These are phyloP conservation scores for Acrossocheilus fasciatus DNA, from an alignment of 2,797 vertebrate genomes.

Conservation along the genomic window DNA sequence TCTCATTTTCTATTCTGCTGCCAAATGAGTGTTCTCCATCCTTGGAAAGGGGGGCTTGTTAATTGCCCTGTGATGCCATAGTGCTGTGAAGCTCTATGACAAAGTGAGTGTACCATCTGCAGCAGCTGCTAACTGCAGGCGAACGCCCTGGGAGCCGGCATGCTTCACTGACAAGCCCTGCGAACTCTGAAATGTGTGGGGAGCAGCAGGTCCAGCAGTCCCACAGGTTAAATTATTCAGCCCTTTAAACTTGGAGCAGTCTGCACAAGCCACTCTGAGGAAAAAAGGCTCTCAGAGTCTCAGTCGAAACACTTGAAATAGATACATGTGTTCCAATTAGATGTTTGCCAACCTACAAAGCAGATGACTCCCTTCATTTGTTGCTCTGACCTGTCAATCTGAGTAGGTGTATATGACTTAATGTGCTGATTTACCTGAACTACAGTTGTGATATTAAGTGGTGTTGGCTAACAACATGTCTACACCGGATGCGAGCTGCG, in stretches of 20 bases:
- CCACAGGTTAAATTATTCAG: slow-evolving; percentile 79
- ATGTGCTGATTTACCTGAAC: not conserved
- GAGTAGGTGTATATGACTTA: slow-evolving; percentile 2
- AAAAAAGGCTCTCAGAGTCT: slow-evolving; percentile 41
- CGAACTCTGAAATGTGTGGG: slow-evolving; percentile 65
- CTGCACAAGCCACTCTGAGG: slow-evolving; percentile 52
- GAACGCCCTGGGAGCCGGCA: slow-evolving; percentile 70
- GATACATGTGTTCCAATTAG: slow-evolving; percentile 65
- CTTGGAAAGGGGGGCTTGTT: slow-evolving; percentile 48
- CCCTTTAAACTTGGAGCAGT: slow-evolving; percentile 64
- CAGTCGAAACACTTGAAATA: slow-evolving; percentile 43
- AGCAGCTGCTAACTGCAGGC: slow-evolving; percentile 75
- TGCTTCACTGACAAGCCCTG: slow-evolving; percentile 74
- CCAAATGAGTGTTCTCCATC: slow-evolving; percentile 30
- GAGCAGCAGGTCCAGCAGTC: slow-evolving; percentile 67
- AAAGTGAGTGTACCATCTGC: slow-evolving; percentile 75
- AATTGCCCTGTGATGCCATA: slow-evolving; percentile 67
- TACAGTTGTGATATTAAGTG: not conserved
- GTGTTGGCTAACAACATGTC: not conserved
- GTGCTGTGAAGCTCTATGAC: slow-evolving; percentile 68
- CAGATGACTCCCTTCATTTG: slow-evolving; percentile 53
- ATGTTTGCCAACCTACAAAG: slow-evolving; percentile 53
- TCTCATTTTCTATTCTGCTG: slow-evolving; percentile 47
- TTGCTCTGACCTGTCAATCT: slow-evolving; percentile 29
- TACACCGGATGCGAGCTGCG: no score